A percentile compares a stretch with the other conserved stretches of the same genome.
Evolutionary conservation across 2,888 invertebrate genomes (phyloP).

Genomic region (Polia nebulosa): DNA sequence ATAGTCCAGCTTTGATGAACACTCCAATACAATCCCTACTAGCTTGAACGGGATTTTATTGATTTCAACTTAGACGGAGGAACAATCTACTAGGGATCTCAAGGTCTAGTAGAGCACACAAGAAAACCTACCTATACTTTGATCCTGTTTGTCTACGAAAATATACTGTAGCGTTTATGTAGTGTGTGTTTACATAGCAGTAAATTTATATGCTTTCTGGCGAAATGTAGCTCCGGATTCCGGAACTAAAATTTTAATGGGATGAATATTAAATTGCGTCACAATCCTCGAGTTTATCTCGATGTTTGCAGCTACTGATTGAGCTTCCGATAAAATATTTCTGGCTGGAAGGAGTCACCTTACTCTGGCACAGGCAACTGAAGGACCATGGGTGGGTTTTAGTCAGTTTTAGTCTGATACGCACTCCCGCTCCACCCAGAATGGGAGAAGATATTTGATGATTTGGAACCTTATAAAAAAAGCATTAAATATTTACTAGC

Average conservation of each 20-base stretch:
- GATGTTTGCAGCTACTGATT: background rate
- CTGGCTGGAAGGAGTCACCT: no score
- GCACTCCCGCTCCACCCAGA: no score
- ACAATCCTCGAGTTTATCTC: background rate
- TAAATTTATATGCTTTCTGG: constrained; percentile 2
- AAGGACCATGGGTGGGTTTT: no score
- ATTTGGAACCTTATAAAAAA: no score
- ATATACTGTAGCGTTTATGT: background rate
- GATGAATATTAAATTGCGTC: constrained; percentile 11
- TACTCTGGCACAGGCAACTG: no score
- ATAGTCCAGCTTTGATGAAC: constrained; percentile 11
- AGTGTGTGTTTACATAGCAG: background rate
- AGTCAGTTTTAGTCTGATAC: no score
- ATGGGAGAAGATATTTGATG: no score
- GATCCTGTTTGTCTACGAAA: constrained; percentile 24
- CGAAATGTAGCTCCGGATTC: background rate
- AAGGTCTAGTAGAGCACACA: constrained; percentile 34
- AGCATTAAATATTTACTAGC: background rate
- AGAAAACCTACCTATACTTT: constrained; percentile 1
- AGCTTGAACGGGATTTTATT: constrained; percentile 40
- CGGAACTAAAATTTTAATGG: background rate
- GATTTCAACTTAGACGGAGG: constrained; percentile 37
- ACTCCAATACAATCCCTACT: constrained; percentile 13
- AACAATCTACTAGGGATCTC: constrained; percentile 29
- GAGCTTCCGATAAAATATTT: no score